phyloP scores from a whole-genome alignment of 2,888 invertebrate genomes.

The Orgyia antiqua region DNA sequence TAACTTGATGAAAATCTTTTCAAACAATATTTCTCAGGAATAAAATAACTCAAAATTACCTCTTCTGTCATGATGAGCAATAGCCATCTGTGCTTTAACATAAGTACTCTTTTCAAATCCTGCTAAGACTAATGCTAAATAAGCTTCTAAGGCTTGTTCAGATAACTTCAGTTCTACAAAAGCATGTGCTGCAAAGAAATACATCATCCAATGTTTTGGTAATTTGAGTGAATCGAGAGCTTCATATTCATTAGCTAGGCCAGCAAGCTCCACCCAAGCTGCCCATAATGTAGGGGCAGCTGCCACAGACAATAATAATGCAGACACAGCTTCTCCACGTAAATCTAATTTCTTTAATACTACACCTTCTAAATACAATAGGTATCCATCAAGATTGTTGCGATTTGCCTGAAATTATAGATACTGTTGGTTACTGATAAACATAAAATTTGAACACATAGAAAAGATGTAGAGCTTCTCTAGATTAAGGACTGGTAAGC shows the following conservation, averaged over 20 bases:
- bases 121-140: conserved; percentile 83
- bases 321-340: conserved; percentile 84
- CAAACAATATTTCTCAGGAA: too few relatives aligned
- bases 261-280: conserved; percentile 95
- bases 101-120: conserved; percentile 94
- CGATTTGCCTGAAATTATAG: conserved; percentile 63
- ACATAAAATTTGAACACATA: not conserved
- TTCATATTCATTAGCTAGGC: conserved; percentile 89
- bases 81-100: conserved; percentile 93
- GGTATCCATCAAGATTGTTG: conserved; percentile 90
- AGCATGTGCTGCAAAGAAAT: conserved; percentile 93
- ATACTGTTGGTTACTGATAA: too few relatives aligned
- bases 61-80: conserved; percentile 94
- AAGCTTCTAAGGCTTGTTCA: conserved; percentile 92
- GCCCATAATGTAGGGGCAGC: conserved; percentile 94
- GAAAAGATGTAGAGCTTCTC: not conserved
- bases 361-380: conserved; percentile 93
- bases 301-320: conserved; percentile 87
- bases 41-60: conserved; percentile 76
- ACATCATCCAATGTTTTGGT: conserved; percentile 96
- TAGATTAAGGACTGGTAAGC: too few relatives aligned
- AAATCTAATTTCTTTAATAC: conserved; percentile 93
- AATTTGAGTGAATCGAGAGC: conserved; percentile 81
- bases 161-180: conserved; percentile 93
- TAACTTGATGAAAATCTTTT: too few relatives aligned